Evolutionary conservation across 2,113 vertebrate species (phyloP).

Genomic region (Poeciliopsis retropinna): DNA sequence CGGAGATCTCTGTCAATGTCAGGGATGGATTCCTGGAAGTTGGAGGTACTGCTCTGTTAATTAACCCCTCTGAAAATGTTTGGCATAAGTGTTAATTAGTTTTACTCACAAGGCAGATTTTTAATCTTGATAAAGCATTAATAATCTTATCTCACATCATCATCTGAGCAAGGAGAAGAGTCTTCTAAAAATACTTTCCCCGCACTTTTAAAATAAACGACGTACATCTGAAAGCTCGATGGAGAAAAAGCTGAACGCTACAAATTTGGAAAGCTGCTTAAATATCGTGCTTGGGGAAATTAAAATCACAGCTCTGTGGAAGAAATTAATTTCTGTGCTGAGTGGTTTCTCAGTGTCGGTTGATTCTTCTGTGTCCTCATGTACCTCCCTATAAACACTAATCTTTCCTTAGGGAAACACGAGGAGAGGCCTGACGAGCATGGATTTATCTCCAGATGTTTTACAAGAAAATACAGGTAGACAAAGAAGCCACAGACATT

Average conservation of each 20-base stretch:
- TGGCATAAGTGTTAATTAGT: conserved; percentile 20
- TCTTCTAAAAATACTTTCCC: conserved; percentile 47
- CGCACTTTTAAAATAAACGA: conserved; percentile 29
- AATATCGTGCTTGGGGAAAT: conserved; percentile 52
- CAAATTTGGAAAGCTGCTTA: conserved; percentile 45
- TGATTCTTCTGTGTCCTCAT: conserved; percentile 38
- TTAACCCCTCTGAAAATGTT: conserved; percentile 35
- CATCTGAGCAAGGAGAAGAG: conserved; percentile 22
- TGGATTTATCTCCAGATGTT: conserved; percentile 79
- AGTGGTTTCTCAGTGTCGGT: conserved; percentile 47
- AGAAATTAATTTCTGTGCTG: conserved; percentile 60
- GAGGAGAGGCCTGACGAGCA: conserved; percentile 78
- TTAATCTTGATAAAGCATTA: conserved; percentile 18
- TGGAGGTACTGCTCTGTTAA: conserved; percentile 68
- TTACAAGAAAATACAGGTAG: conserved; percentile 82
- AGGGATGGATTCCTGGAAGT: conserved; percentile 75
- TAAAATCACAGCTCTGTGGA: conserved; percentile 52
- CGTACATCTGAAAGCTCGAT: background rate
- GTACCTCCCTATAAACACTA: conserved; percentile 36
- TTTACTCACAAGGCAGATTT: conserved; percentile 12
- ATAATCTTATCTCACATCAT: conserved; percentile 27
- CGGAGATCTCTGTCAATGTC: conserved; percentile 73
- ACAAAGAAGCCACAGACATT: conserved; percentile 28
- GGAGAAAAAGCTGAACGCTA: conserved; percentile 23
- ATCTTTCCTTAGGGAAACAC: conserved; percentile 75